Percentiles rank a stretch among this genome's conserved stretches.
phyloP scores from a whole-genome alignment of 2,888 invertebrate species.

The Scaptomyza caliginosa region DNA sequence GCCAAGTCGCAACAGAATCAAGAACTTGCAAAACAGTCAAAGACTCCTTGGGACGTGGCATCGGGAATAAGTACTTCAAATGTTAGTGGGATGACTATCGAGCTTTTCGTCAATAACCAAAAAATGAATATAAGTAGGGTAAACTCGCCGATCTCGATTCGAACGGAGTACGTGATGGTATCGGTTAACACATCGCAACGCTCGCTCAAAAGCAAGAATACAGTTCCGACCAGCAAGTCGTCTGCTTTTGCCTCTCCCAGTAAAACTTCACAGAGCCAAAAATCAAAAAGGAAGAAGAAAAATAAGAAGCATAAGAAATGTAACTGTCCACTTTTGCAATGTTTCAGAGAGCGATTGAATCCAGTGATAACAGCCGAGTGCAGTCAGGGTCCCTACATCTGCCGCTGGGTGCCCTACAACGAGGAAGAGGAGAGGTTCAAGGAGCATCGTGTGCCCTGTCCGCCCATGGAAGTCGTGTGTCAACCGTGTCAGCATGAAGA shows the following conservation, averaged over 20 bases:
- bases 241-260: not conserved
- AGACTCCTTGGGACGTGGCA: not conserved
- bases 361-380: slow-evolving; percentile 66
- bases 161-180: not conserved
- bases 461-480: slow-evolving; percentile 53
- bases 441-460: slow-evolving; percentile 48
- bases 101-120: slow-evolving; percentile 39
- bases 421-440: slow-evolving; percentile 33
- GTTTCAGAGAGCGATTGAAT: slow-evolving; percentile 34
- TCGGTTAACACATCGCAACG: not conserved
- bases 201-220: too few species aligned
- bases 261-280: not conserved
- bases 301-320: slow-evolving; percentile 22
- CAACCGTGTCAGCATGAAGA: slow-evolving; percentile 51
- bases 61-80: not conserved
- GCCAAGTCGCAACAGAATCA: fast-evolving
- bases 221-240: not conserved
- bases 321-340: slow-evolving; percentile 60
- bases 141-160: slow-evolving; percentile 16
- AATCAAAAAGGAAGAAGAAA: not conserved
- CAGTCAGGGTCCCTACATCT: slow-evolving; percentile 75
- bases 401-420: slow-evolving; percentile 67
- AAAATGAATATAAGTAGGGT: slow-evolving; percentile 1
- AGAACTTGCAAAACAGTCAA: fast-evolving
- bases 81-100: slow-evolving; percentile 5